phyloP scores from a whole-genome alignment of 2,888 invertebrate species.

The Tachina grossa region DNA sequence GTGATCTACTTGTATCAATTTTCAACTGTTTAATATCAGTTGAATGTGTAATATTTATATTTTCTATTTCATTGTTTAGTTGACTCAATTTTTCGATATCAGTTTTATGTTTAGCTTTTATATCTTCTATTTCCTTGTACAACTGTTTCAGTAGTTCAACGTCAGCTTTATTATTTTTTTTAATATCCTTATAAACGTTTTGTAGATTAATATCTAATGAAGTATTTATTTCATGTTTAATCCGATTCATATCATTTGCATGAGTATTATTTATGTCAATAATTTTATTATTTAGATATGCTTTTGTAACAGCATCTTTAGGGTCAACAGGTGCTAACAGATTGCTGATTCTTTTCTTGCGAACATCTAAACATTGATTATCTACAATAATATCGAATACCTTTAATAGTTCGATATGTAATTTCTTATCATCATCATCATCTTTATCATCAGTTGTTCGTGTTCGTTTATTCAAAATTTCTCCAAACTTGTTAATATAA shows the following conservation, averaged over 20 bases:
- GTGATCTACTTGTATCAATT: neutral
- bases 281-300: slow-evolving; percentile 13
- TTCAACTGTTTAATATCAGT: slow-evolving; percentile 5
- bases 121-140: neutral
- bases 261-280: too few species aligned
- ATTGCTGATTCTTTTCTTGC: slow-evolving; percentile 26
- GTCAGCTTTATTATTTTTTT: too few species aligned
- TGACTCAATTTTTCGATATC: neutral
- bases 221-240: neutral
- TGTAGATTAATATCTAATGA: neutral
- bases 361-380: neutral
- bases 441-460: slow-evolving; percentile 25
- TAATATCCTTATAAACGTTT: neutral
- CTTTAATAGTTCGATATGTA: neutral
- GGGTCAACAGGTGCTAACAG: slow-evolving; percentile 25
- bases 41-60: slow-evolving; percentile 4
- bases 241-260: too few species aligned
- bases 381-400: neutral
- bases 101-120: neutral
- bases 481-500: neutral
- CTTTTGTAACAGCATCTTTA: slow-evolving; percentile 36
- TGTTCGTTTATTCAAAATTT: too few species aligned
- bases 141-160: neutral
- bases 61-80: neutral
- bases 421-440: slow-evolving; percentile 43